These are phyloP conservation scores for Jacana jacana DNA, from an alignment of 2,113 vertebrate genomes.

Conservation along the genomic window DNA sequence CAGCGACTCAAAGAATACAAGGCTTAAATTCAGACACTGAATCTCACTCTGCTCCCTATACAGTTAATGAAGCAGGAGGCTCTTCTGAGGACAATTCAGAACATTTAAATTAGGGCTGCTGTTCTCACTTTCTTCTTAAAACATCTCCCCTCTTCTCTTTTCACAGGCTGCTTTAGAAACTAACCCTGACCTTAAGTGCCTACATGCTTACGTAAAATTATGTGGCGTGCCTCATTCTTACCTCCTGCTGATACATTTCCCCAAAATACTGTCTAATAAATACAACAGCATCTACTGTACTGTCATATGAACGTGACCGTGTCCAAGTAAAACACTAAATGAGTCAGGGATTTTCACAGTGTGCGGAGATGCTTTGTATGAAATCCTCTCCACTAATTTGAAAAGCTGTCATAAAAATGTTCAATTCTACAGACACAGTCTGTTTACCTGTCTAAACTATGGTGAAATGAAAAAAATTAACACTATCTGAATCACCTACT, in stretches of 20 bases:
- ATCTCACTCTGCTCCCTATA: not conserved
- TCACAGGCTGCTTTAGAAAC: not conserved
- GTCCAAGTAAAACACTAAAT: not conserved
- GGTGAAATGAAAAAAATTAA: not conserved
- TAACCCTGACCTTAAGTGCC: not conserved
- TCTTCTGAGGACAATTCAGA: not conserved
- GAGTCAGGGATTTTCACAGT: not conserved
- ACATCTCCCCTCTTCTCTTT: not conserved
- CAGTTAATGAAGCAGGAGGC: not conserved
- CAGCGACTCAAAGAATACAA: not conserved
- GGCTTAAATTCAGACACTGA: not conserved
- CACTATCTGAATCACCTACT: not conserved
- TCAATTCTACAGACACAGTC: conserved; percentile 18
- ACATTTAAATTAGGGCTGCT: not conserved
- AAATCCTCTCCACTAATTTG: not conserved
- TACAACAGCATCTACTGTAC: not conserved
- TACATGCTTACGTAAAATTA: not conserved
- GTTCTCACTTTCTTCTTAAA: not conserved
- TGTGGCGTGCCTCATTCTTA: not conserved
- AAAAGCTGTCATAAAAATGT: conserved; percentile 19
- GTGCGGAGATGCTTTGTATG: not conserved
- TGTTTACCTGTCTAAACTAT: conserved; percentile 25
- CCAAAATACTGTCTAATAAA: not conserved
- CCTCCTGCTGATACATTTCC: not conserved
- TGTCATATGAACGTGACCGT: not conserved